Evolutionary conservation across 2,888 invertebrate species (phyloP).

Genomic region (Drosophila imparisetae): DNA sequence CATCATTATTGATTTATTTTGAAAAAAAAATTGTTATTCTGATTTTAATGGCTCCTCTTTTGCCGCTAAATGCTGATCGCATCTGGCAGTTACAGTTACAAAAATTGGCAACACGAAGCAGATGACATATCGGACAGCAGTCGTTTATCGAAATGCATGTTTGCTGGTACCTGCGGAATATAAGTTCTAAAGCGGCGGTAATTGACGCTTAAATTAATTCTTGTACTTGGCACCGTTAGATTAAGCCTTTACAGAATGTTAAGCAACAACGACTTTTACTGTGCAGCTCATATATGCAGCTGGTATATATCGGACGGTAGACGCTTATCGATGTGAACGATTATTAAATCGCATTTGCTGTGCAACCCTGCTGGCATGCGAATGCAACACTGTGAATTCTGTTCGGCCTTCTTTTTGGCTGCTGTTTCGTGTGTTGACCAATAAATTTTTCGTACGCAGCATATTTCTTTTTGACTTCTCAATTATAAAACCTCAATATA

Average conservation of each 20-base stretch:
- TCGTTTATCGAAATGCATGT: neutral
- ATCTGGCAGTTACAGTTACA: slow-evolving; percentile 1
- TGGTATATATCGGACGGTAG: neutral
- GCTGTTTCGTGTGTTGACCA: slow-evolving; percentile 75
- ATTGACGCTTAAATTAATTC: no score
- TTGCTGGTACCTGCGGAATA: neutral
- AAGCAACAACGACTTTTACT: no score
- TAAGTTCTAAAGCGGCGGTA: no score
- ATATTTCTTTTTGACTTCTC: slow-evolving; percentile 58
- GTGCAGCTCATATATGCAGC: neutral
- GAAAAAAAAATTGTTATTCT: neutral
- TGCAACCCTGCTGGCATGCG: slow-evolving; percentile 25
- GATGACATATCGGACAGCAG: slow-evolving; percentile 10
- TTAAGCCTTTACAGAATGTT: no score
- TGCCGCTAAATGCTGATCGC: slow-evolving; percentile 24
- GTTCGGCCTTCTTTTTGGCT: slow-evolving; percentile 65
- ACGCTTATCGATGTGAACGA: neutral
- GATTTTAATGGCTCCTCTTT: slow-evolving; percentile 9
- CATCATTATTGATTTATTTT: slow-evolving; percentile 19
- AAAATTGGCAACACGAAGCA: slow-evolving; percentile 10
- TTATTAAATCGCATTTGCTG: neutral
- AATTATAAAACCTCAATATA: slow-evolving; percentile 60
- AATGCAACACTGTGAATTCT: slow-evolving; percentile 64
- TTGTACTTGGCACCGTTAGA: no score
- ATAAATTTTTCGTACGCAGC: slow-evolving; percentile 72